These are phyloP conservation scores for Arion vulgaris DNA, from an alignment of 1,140 invertebrate genomes.

Conservation along the genomic window DNA sequence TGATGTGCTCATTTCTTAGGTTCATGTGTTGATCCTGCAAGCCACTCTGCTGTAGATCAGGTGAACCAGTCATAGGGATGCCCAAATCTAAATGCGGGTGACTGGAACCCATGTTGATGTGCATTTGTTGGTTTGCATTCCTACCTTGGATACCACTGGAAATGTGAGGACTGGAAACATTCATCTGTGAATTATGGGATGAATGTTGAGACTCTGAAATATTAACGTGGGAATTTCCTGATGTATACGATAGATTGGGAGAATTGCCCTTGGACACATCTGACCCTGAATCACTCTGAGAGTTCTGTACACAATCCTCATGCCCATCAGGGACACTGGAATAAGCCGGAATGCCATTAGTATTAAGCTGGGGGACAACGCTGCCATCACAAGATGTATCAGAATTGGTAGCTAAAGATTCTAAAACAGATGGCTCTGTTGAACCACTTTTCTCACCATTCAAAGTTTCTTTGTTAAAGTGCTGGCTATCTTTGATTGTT, in stretches of 20 bases:
- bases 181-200: not conserved
- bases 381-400: conserved; percentile 1
- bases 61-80: not conserved
- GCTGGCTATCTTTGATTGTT: not conserved
- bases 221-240: not conserved
- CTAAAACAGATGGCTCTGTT: not conserved
- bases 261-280: conserved; percentile 1
- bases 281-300: conserved; percentile 19
- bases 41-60: not conserved
- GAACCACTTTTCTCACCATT: not conserved
- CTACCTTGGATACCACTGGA: not conserved
- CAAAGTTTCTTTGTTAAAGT: not conserved
- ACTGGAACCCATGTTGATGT: not conserved
- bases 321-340: not conserved
- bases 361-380: not conserved
- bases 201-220: not conserved
- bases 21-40: not conserved
- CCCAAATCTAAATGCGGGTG: conserved; percentile 12
- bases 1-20: not conserved
- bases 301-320: not conserved
- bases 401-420: not conserved
- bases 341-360: conserved; percentile 17
- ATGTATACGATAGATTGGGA: not conserved
- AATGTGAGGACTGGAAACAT: not conserved
- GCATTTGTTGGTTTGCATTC: not conserved